phyloP scores from a whole-genome alignment of 1,140 invertebrate species.

The Chironomus tepperi region DNA sequence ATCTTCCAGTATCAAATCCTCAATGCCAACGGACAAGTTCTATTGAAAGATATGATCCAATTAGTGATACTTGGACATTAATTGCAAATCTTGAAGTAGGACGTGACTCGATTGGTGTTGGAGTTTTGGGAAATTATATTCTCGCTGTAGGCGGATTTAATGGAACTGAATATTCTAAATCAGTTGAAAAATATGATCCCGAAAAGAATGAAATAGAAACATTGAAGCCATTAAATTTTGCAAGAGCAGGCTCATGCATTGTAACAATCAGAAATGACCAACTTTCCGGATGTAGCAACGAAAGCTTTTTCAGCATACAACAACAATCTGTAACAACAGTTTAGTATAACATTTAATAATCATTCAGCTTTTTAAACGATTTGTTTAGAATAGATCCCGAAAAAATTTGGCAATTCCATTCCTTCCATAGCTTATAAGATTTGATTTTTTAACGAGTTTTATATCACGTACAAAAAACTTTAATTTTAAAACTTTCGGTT shows the following conservation, averaged over 20 bases:
- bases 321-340: no score
- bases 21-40: constrained; percentile 75
- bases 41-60: constrained; percentile 77
- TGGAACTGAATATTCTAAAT: constrained; percentile 83
- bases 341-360: no score
- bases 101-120: constrained; percentile 85
- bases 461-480: no score
- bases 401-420: no score
- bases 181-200: constrained; percentile 89
- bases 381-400: no score
- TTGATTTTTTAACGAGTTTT: no score
- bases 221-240: constrained; percentile 63
- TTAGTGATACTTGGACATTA: constrained; percentile 81
- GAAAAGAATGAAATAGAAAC: constrained; percentile 78
- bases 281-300: constrained; percentile 32
- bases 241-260: constrained; percentile 79
- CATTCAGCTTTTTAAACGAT: no score
- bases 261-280: constrained; percentile 51
- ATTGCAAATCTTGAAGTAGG: constrained; percentile 71
- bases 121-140: constrained; percentile 77
- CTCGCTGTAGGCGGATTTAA: constrained; percentile 92
- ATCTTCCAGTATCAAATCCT: constrained; percentile 76
- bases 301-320: constrained; percentile 33
- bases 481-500: no score
- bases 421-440: no score